These are phyloP conservation scores for Magallana angulata DNA, from an alignment of 1,140 invertebrate genomes.

Conservation along the genomic window DNA sequence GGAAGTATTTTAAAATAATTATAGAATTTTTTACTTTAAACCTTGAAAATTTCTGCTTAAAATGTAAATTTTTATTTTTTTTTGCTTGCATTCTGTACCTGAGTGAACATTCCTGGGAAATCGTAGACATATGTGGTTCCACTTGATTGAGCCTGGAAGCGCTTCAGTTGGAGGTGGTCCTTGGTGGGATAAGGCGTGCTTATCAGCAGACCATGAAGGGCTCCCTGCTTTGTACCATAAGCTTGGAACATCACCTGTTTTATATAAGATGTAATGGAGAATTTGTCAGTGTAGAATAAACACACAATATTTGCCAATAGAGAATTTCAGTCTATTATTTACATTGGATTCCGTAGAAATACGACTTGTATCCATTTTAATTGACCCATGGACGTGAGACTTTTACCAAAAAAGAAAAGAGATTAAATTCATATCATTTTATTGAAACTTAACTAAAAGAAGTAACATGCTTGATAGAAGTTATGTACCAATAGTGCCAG, in stretches of 20 bases:
- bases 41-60: no score
- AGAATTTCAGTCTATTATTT: background rate
- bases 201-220: constrained; percentile 94
- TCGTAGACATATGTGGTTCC: constrained; percentile 99
- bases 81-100: constrained; percentile 79
- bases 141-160: constrained; percentile 96
- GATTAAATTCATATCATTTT: background rate
- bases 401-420: background rate
- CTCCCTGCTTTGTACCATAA: constrained; percentile 89
- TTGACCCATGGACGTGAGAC: no score
- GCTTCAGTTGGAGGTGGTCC: constrained; percentile 97
- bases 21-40: background rate
- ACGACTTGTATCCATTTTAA: background rate
- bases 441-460: no score
- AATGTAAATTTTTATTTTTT: no score
- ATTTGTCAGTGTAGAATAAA: background rate
- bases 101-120: constrained; percentile 96
- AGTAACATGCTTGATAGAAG: no score
- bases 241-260: constrained; percentile 85
- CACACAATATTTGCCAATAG: background rate
- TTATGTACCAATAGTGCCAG: no score
- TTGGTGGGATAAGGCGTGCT: constrained; percentile 98
- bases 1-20: no score
- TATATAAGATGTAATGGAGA: background rate
- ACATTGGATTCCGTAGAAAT: no score